These are phyloP conservation scores for cattle (Bos taurus) DNA, from an alignment of 2,113 vertebrate genomes.

Conservation along the genomic window ARS-UCD2.0 NC_037355.1:8659501-8660000, in stretches of 20 bases:
- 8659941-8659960: not conserved
- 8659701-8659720: not conserved
- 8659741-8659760: too few relatives aligned
- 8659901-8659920: not conserved
- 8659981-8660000: too few relatives aligned
- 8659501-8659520: not conserved
- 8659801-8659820: not conserved
- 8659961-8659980: not conserved
- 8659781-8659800: not conserved
- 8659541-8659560: not conserved
- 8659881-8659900: not conserved
- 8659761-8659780: not conserved
- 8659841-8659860: not conserved
- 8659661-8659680: not conserved
- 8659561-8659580: not conserved
- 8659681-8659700: not conserved
- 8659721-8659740: too few relatives aligned
- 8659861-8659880: not conserved
- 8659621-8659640: fast-evolving
- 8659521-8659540: not conserved
- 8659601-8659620: not conserved
- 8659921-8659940: not conserved
- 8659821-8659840: not conserved
- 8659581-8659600: not conserved
- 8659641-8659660: not conserved